A percentile compares a stretch with the other conserved stretches of the same genome.
These are phyloP conservation scores for Ophion ventricosus DNA, from an alignment of 2,888 invertebrate species.

Conservation along the genomic window DNA sequence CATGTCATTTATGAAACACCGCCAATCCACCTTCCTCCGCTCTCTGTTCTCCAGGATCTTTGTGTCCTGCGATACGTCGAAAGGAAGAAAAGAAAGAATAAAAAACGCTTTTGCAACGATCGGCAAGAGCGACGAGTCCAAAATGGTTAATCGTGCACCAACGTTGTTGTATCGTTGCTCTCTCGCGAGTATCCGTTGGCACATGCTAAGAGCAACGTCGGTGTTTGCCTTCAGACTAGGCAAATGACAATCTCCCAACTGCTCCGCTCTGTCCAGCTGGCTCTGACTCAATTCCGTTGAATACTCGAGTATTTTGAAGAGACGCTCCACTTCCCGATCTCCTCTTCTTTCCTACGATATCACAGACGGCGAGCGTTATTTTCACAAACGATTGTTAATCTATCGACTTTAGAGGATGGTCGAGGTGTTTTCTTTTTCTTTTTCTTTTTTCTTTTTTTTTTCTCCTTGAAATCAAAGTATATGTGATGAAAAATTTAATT, in stretches of 20 bases:
- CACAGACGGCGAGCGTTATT: neutral
- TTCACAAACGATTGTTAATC: neutral
- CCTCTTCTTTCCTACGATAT: conserved; percentile 88
- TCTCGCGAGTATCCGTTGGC: conserved; percentile 86
- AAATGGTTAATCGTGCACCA: conserved; percentile 64
- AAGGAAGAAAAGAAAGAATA: no score
- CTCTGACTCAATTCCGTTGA: conserved; percentile 91
- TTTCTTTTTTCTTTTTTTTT: no score
- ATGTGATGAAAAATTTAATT: conserved; percentile 4
- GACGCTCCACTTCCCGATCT: conserved; percentile 91
- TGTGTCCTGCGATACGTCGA: conserved; percentile 80
- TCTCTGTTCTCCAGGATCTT: conserved; percentile 84
- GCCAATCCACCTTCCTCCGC: conserved; percentile 87
- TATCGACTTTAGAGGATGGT: neutral
- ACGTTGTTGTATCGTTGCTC: conserved; percentile 86
- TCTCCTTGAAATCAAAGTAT: neutral
- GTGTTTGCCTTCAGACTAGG: conserved; percentile 87
- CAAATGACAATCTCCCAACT: conserved; percentile 86
- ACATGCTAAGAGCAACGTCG: conserved; percentile 87
- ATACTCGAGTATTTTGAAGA: conserved; percentile 91
- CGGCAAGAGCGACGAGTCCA: neutral
- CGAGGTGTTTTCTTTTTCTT: no score
- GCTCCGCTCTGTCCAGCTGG: conserved; percentile 88
- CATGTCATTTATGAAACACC: conserved; percentile 91
- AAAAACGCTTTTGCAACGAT: neutral